Base-by-base conservation (phyloP, 2,113 vertebrate genomes). In the Leptobrachium ailaonicum region DNA sequence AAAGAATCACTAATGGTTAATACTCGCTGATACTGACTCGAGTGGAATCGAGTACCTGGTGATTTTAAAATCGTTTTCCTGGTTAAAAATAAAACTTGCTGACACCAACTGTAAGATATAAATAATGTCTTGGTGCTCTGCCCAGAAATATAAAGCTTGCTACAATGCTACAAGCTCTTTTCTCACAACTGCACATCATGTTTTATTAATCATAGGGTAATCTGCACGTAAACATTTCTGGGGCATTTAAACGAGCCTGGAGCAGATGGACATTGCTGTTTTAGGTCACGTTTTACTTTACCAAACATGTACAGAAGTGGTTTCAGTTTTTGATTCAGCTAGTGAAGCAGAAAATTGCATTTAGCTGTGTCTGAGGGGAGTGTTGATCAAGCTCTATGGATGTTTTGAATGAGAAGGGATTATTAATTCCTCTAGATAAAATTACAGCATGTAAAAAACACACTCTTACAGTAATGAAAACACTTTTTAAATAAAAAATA, bases 341-440 rank as follows among this genome's bases (percentile, higher is more conserved):
- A 62, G 67, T 63, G 67, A 78, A 71, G 76, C 76, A 78, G 54
- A 78, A 50, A 69, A 77, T 77, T 68, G 67, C 64, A 69, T 69
- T 77, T 77, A 44, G 42, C 54, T 78, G 68, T 71, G 56, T 71
- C 76, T 63, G 67, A 60, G 67, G 13, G 44, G 53, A 71, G 53
- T 43, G 11, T 70, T 77, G 53, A 58, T 54, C 12, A 10, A 14
- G 42, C 63, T 14, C 7, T 20, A 54, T 14, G 13, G 32, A 9
- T n/a, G 54, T 58, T 70, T 9, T 71, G 12, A 56, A 78, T 42
- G 32, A 53, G 42, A 41, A 32, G 20, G 76, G 13, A 50, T 78
- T 62, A 71, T 63, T 63, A 60, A 63, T 20, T 42, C 13, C 13
- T 6, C 43, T 54, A 12, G 54, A 71, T 62, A 10, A 47, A 69